phyloP scores from a whole-genome alignment of 2,113 vertebrate genomes.

The Platichthys flesus region DNA sequence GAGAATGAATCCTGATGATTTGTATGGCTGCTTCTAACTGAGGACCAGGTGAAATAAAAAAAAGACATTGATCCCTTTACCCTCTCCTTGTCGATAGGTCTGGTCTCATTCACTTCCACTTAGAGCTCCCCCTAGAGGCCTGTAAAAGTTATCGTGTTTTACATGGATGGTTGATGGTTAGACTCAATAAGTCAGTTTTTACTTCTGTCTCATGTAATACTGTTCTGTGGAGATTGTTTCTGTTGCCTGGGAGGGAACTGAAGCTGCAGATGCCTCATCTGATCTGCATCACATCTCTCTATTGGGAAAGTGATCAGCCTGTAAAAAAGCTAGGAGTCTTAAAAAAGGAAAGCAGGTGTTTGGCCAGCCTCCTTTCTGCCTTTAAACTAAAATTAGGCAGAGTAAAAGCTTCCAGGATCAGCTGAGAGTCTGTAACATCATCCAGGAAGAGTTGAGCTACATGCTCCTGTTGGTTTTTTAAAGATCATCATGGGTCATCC shows the following conservation, averaged over 20 bases:
- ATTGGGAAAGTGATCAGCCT: neutral
- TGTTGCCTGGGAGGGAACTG: constrained; percentile 1
- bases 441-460: constrained; percentile 24
- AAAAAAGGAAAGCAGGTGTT: constrained; percentile 59
- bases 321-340: constrained; percentile 43
- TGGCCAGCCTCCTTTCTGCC: constrained; percentile 41
- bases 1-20: neutral
- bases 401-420: constrained; percentile 60
- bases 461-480: neutral
- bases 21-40: too few relatives aligned
- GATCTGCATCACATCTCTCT: constrained; percentile 20
- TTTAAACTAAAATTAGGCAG: constrained; percentile 76
- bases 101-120: neutral
- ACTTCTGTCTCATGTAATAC: neutral
- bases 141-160: neutral
- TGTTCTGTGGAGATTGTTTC: constrained; percentile 1
- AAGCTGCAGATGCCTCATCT: constrained; percentile 13
- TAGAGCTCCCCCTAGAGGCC: neutral
- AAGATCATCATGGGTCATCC: too few relatives aligned
- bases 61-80: too few relatives aligned
- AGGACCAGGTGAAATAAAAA: too few relatives aligned
- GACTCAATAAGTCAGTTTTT: too few relatives aligned
- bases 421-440: constrained; percentile 51
- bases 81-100: neutral
- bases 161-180: too few relatives aligned